These are phyloP conservation scores for Penaeus japonicus DNA, from an alignment of 1,140 invertebrate genomes.

Conservation along the genomic window DNA sequence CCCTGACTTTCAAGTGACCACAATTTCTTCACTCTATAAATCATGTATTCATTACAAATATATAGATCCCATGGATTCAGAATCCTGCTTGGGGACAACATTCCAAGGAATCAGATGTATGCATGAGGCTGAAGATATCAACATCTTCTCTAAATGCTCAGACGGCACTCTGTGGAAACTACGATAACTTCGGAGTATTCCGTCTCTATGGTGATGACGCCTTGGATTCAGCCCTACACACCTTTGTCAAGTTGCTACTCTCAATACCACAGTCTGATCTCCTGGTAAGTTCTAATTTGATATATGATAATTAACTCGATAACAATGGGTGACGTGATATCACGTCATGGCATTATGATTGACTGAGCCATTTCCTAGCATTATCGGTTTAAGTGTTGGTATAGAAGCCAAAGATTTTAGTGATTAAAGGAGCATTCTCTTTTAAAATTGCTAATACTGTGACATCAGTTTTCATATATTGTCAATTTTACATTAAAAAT, in stretches of 20 bases:
- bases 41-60: background rate
- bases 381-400: too few relatives aligned
- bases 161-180: constrained; percentile 93
- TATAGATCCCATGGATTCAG: background rate
- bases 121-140: constrained; percentile 94
- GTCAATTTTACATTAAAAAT: too few relatives aligned
- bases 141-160: constrained; percentile 97
- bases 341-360: too few relatives aligned
- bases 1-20: too few relatives aligned
- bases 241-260: constrained; percentile 93
- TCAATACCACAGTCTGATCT: constrained; percentile 95
- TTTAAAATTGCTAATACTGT: too few relatives aligned
- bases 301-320: constrained; percentile 57
- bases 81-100: constrained; percentile 43
- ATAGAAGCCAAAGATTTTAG: too few relatives aligned
- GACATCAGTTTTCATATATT: too few relatives aligned
- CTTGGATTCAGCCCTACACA: constrained; percentile 92
- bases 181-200: constrained; percentile 98
- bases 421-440: too few relatives aligned
- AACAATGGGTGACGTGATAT: too few relatives aligned
- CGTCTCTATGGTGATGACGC: constrained; percentile 95
- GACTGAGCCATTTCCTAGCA: too few relatives aligned
- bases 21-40: too few relatives aligned
- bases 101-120: constrained; percentile 91
- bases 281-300: constrained; percentile 76